Evolutionary conservation across 2,797 vertebrate genomes (phyloP).

Genomic region (Characodon lateralis): DNA sequence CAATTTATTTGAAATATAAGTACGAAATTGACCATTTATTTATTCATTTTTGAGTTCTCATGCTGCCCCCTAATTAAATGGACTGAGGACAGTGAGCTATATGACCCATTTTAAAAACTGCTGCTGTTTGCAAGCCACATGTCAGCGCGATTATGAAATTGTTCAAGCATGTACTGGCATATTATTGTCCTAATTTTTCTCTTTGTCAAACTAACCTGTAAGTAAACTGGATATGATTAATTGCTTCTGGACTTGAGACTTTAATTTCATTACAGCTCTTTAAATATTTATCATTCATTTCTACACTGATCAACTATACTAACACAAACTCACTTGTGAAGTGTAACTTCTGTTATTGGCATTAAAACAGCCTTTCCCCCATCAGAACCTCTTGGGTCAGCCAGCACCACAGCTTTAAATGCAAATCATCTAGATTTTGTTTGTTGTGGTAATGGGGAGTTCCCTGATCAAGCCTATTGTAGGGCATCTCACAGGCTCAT

Average conservation of each 20-base stretch:
- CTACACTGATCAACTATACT: neutral
- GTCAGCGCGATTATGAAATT: neutral
- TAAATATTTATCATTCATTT: neutral
- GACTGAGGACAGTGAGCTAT: neutral
- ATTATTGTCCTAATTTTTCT: neutral
- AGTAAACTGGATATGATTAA: neutral
- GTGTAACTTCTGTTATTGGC: neutral
- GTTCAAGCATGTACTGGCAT: neutral
- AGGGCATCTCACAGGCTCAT: neutral
- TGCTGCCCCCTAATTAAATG: neutral
- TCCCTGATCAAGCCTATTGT: neutral
- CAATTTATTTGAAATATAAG: neutral
- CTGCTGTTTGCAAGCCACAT: neutral
- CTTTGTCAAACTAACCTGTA: slow-evolving; percentile 6
- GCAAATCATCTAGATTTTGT: neutral
- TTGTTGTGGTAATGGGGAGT: neutral
- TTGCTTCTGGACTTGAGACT: neutral
- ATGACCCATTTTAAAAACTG: neutral
- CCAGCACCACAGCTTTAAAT: neutral
- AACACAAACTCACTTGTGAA: neutral
- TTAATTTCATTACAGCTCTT: slow-evolving; percentile 7
- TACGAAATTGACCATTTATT: neutral
- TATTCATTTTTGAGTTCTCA: neutral
- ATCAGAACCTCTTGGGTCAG: neutral
- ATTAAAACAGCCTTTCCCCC: neutral